These are phyloP conservation scores for Siphamia tubifer DNA, from an alignment of 2,113 vertebrate species.

Conservation along the genomic window DNA sequence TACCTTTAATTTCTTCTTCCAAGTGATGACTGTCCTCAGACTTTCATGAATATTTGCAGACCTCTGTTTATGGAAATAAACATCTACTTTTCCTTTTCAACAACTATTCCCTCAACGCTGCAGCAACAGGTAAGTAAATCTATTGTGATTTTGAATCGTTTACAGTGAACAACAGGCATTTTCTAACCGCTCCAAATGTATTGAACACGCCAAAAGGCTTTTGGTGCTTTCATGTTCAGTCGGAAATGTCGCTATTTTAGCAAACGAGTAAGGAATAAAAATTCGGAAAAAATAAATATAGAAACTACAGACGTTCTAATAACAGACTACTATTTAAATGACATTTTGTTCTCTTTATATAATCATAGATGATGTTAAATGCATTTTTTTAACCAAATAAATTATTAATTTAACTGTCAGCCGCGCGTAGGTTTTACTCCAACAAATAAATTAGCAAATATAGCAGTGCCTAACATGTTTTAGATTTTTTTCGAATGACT, in stretches of 20 bases:
- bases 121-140: conserved; percentile 3
- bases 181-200: conserved; percentile 16
- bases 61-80: background rate
- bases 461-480: too few relatives aligned
- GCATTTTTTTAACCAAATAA: too few relatives aligned
- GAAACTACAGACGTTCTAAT: too few relatives aligned
- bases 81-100: too few relatives aligned
- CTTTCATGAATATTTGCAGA: background rate
- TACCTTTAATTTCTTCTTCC: background rate
- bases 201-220: conserved; percentile 45
- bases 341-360: too few relatives aligned
- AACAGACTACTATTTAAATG: too few relatives aligned
- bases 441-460: too few relatives aligned
- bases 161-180: background rate
- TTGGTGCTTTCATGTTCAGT: conserved; percentile 48
- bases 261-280: background rate
- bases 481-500: too few relatives aligned
- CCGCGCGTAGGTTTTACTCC: too few relatives aligned
- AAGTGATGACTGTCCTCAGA: background rate
- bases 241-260: conserved; percentile 13
- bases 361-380: too few relatives aligned
- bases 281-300: too few relatives aligned
- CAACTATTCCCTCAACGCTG: background rate
- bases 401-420: too few relatives aligned
- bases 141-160: background rate